Conservation (phyloP, 2,888 invertebrate species). For the Oxystoma pomonae region DNA sequence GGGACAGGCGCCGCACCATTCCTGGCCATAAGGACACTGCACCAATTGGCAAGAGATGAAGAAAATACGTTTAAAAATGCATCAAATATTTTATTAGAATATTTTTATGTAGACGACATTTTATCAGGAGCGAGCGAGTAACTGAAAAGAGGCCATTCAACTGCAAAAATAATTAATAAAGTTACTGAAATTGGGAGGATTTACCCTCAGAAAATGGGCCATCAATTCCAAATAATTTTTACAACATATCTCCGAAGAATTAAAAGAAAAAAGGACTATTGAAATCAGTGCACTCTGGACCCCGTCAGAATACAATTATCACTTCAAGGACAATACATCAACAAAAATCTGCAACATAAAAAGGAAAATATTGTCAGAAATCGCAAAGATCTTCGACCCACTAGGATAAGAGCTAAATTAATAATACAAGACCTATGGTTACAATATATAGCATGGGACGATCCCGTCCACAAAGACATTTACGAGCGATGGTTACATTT, state of each 20-base stretch:
- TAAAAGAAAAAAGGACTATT: constrained; percentile 1
- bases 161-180: too few species aligned
- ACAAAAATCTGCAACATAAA: too few species aligned
- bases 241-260: background rate
- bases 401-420: too few species aligned
- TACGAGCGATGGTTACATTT: too few species aligned
- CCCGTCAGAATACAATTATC: too few species aligned
- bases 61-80: background rate
- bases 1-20: background rate
- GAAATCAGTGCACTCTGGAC: too few species aligned
- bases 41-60: background rate
- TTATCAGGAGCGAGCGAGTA: background rate
- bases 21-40: background rate
- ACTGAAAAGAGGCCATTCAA: background rate
- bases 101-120: constrained; percentile 1
- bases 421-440: too few species aligned
- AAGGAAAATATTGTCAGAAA: too few species aligned
- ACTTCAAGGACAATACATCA: too few species aligned
- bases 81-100: background rate
- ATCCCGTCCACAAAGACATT: too few species aligned
- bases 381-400: too few species aligned
- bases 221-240: constrained; percentile 5
- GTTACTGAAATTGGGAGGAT: background rate
- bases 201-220: constrained; percentile 4
- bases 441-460: too few species aligned